A percentile compares a stretch with the other conserved stretches of the same genome.
Conservation (phyloP, 2,113 vertebrate genomes). For the Pterocles burchelli region DNA sequence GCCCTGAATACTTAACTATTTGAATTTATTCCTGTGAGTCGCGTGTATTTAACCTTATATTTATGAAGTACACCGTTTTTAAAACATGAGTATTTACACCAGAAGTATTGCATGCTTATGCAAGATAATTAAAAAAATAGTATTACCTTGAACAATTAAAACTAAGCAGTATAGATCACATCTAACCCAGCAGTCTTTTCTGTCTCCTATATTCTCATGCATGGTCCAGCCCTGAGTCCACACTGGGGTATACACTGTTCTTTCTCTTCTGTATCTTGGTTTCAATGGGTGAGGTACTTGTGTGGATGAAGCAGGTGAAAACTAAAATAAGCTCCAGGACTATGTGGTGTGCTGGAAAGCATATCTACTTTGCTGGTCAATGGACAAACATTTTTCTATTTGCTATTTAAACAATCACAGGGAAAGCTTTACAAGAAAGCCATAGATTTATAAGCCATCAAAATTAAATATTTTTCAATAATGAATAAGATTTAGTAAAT, state of each 20-base stretch:
- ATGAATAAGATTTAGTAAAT: background rate
- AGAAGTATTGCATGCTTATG: background rate
- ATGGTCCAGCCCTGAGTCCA: background rate
- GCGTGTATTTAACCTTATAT: background rate
- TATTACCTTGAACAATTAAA: background rate
- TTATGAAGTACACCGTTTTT: background rate
- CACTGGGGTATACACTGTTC: fast-evolving
- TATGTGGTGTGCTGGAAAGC: background rate
- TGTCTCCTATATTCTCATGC: background rate
- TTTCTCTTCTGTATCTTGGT: background rate
- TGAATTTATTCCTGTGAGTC: background rate
- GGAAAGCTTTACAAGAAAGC: background rate
- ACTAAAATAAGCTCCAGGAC: background rate
- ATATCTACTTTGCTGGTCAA: background rate
- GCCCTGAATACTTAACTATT: background rate
- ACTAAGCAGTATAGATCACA: background rate
- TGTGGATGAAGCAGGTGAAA: background rate
- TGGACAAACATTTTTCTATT: background rate
- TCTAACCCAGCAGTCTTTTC: background rate
- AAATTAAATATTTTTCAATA: background rate
- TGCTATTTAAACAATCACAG: background rate
- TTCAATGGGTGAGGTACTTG: background rate
- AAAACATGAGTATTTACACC: background rate
- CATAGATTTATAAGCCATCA: background rate
- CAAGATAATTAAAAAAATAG: background rate